Evolutionary conservation across 2,113 vertebrate species (phyloP), one percentile per base, ranked within the genome.

Genomic region (Gnathonemus echidnorhynchus): DNA sequence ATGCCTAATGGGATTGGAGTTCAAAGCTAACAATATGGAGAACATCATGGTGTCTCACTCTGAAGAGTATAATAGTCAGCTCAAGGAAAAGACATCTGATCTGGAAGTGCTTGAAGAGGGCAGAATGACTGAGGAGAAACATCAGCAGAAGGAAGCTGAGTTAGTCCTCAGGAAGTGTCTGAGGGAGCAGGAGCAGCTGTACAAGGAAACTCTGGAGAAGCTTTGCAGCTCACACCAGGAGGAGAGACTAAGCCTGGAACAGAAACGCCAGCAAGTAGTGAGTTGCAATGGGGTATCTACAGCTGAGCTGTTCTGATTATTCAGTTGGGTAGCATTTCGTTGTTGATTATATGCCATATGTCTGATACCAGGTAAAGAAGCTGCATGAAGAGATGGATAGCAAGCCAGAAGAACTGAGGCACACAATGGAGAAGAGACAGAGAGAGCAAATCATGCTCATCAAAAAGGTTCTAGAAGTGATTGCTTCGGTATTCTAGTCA

Each of bases 381-480:
- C 90, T 95, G 58, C 95, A 94, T 90, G 74, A 53, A 70, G 93
- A 91, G 88, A 92, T 96, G 92, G 94, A 94, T 83, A 93, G 90
- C 0, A 92, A 95, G 89, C 91, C 94, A 10, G 91, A 94, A 42
- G 93, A 93, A 0, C 94, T 89, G 35, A 91, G 92, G n/a, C 91
- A 89, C 9, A 88, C 70, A 13, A 58, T 96, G 89, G 97, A 96
- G 90, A 95, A 95, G 24, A 95, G 97, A 87, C 94, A 94, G 39
- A 97, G 91, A 92, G 95, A 94, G 53, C 97, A 97, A 92, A 95
- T 96, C 86, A 92, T 91, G 70, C 48, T 95, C 3, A 95, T 97
- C 91, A 97, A 97, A 93, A 95, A 97, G 97, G 97, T 97, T 94
- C 27, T 27, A 24, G 9, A 27, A 24, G 42, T 49, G n/a, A 10